Evolutionary conservation across 2,113 vertebrate species (phyloP).

Genomic region (Calyptommatus sinebrachiatus): DNA sequence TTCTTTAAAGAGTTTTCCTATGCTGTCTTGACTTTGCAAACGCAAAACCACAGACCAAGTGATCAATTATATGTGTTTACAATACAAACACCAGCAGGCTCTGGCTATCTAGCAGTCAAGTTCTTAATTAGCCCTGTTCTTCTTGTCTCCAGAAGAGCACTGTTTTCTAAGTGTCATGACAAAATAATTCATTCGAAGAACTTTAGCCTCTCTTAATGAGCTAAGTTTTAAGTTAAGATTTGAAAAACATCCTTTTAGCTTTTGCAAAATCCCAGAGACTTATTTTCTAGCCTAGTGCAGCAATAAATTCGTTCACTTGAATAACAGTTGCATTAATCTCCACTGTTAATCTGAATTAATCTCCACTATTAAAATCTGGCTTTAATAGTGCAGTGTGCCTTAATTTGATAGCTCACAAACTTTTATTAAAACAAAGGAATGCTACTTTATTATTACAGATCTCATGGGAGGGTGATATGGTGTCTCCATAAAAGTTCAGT

Average conservation of each 20-base stretch:
- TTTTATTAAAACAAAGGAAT: too few species aligned
- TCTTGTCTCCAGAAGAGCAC: conserved; percentile 7
- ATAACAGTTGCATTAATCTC: neutral
- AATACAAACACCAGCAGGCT: neutral
- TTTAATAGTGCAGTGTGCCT: too few species aligned
- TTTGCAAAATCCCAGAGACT: neutral
- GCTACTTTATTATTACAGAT: too few species aligned
- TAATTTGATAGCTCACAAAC: too few species aligned
- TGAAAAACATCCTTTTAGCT: neutral
- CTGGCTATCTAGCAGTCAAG: conserved; percentile 13
- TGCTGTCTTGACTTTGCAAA: neutral
- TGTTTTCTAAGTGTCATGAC: neutral
- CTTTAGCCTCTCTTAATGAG: conserved; percentile 10
- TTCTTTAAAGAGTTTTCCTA: neutral
- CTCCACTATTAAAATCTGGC: too few species aligned
- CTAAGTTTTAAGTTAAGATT: conserved; percentile 29
- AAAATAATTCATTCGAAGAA: conserved; percentile 13
- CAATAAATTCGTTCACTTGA: neutral
- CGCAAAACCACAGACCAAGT: conserved; percentile 13
- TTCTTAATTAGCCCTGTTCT: conserved; percentile 5
- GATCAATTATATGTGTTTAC: conserved; percentile 30
- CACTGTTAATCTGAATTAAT: too few species aligned
- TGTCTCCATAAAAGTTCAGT: too few species aligned
- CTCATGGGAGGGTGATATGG: too few species aligned
- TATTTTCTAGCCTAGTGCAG: neutral